Conservation (phyloP, 2,113 vertebrate species). For the Albula glossodonta region DNA sequence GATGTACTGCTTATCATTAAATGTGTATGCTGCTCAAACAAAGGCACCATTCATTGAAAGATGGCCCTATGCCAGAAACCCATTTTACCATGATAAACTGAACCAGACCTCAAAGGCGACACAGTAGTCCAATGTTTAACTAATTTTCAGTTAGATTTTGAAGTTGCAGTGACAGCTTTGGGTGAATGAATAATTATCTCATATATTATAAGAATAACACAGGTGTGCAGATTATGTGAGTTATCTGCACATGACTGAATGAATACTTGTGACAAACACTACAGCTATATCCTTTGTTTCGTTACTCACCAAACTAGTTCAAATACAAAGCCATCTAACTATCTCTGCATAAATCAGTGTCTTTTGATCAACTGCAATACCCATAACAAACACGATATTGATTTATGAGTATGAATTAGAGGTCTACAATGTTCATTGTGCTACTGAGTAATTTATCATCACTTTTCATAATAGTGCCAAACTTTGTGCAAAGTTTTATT, state of each 20-base stretch:
- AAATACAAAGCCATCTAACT: background rate
- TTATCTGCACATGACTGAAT: background rate
- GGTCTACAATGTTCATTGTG: background rate
- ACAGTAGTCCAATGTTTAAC: conserved; percentile 22
- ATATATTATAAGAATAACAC: background rate
- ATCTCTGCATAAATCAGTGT: background rate
- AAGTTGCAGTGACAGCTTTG: background rate
- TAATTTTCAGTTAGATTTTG: conserved; percentile 27
- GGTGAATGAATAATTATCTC: too few relatives aligned
- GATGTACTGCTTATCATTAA: conserved; percentile 35
- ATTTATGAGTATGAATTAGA: conserved; percentile 1
- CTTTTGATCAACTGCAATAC: background rate
- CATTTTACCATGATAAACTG: conserved; percentile 42
- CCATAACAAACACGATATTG: background rate
- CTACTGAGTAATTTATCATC: background rate
- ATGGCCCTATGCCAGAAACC: conserved; percentile 41
- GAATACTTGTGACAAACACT: background rate
- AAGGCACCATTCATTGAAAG: conserved; percentile 43
- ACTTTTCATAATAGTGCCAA: background rate
- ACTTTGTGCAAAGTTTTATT: conserved; percentile 2
- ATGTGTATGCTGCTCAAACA: conserved; percentile 40
- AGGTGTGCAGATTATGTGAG: background rate
- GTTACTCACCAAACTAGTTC: background rate
- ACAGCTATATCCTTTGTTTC: background rate
- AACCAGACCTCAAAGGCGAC: conserved; percentile 27